These are phyloP conservation scores for Melanotaenia duboulayi DNA, from an alignment of 2,113 vertebrate species.

Conservation along the genomic window DNA sequence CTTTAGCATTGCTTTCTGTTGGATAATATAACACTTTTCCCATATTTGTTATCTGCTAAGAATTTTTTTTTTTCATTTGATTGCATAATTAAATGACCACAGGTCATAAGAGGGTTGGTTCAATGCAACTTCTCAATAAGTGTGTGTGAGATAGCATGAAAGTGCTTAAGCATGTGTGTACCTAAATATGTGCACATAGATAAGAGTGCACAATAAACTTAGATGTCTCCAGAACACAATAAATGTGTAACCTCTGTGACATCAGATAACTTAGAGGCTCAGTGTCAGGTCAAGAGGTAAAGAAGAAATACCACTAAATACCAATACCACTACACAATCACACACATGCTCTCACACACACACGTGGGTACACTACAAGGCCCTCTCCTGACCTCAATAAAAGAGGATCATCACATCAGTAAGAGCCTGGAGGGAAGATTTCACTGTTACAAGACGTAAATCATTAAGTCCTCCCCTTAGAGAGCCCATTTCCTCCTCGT, in stretches of 20 bases:
- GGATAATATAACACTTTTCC: constrained; percentile 3
- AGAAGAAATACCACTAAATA: constrained; percentile 10
- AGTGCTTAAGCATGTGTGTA: constrained; percentile 17
- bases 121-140: constrained; percentile 24
- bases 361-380: constrained; percentile 20
- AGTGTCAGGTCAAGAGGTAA: constrained; percentile 46
- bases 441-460: constrained; percentile 67
- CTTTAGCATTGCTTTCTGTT: not conserved
- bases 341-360: constrained; percentile 11
- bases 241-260: constrained; percentile 40
- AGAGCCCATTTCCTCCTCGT: constrained; percentile 61
- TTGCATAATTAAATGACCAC: constrained; percentile 69
- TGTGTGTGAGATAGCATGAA: constrained; percentile 24
- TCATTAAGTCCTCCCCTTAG: constrained; percentile 52
- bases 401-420: constrained; percentile 65
- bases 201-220: constrained; percentile 20
- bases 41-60: no score
- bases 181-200: constrained; percentile 14
- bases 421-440: constrained; percentile 65
- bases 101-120: constrained; percentile 43
- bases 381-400: constrained; percentile 72
- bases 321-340: constrained; percentile 4
- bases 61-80: constrained; percentile 48
- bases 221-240: constrained; percentile 24
- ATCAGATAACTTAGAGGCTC: constrained; percentile 7